A percentile compares a stretch with the other conserved stretches of the same genome.
Conservation (phyloP, 2,797 vertebrate species). For the Serranus cabrilla region DNA sequence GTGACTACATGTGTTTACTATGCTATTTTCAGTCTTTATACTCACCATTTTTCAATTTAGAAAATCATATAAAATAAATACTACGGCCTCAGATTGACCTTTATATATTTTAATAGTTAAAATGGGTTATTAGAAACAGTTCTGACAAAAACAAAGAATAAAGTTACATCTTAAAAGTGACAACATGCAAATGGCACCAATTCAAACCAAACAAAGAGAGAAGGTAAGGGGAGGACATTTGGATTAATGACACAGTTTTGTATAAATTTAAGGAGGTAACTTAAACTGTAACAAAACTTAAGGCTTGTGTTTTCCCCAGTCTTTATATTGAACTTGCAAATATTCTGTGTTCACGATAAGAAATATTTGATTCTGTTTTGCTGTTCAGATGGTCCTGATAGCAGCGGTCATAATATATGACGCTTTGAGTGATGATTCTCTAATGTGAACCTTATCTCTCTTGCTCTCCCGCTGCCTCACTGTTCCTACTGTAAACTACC, state of each 20-base stretch:
- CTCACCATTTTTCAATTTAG: too few relatives aligned
- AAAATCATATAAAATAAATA: too few relatives aligned
- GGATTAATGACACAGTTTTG: neutral
- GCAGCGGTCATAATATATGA: slow-evolving; percentile 1
- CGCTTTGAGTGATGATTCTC: slow-evolving; percentile 31
- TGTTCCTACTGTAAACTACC: slow-evolving; percentile 31
- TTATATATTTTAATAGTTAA: too few relatives aligned
- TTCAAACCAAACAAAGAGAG: too few relatives aligned
- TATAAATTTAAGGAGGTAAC: neutral
- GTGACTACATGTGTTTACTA: too few relatives aligned
- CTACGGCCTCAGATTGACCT: too few relatives aligned
- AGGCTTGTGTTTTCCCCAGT: neutral
- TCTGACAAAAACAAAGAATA: too few relatives aligned
- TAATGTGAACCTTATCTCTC: slow-evolving; percentile 35
- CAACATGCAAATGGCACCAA: too few relatives aligned
- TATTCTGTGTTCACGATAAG: neutral
- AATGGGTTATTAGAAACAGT: too few relatives aligned
- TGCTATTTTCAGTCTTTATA: too few relatives aligned
- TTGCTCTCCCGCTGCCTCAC: neutral
- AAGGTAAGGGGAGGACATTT: too few relatives aligned
- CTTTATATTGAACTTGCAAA: neutral
- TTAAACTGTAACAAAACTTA: neutral
- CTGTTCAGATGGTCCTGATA: slow-evolving; percentile 11
- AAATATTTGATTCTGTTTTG: slow-evolving; percentile 11
- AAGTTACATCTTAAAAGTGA: too few relatives aligned